Evolutionary conservation across 2,113 vertebrate species (phyloP), one percentile per base, ranked within the genome.

Genomic region (Conger conger): DNA sequence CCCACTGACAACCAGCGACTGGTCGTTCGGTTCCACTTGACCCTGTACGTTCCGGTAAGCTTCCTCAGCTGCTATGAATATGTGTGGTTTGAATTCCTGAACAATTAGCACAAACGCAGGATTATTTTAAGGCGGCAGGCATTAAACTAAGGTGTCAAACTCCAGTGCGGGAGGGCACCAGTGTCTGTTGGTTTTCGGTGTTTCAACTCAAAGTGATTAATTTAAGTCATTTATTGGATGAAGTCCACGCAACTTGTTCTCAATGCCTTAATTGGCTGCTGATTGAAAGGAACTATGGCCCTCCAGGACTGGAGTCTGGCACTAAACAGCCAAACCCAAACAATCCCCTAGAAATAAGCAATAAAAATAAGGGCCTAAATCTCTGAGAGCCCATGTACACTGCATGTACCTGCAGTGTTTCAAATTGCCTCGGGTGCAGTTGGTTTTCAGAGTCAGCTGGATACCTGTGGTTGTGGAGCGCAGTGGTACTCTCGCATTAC

Each of bases 1-100:
- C 80, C 98, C 98, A 37, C 98, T 99, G 89, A 99, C 97, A 89
- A 99, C 95, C 87, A 99, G 93, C 2, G 98, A 99, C 87, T 99
- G 98, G 94, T 98, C 96, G 53, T 96, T 87, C 0, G 96, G 97
- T 37, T 96, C 95, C 40, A 95, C 91, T 88, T 97, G 96, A 83
- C 96, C 96, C 90, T 94, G 94, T 79, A 99, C 94, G 0, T 98
- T 99, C 87, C 98, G 96, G 92, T 99, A 99, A 36, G 96, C 97
- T 89, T 97, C 96, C 88, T 99, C 98, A 6, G 97, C 98, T 89
- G 98, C 96, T 33, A 95, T 95, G 88, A 98, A 99, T 88, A 99
- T 95, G 86, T 99, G 98, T 63, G 98, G 98, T 85, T 97, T 97
- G 88, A 96, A 95, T 86, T 97, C 97, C 98, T 99, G 91, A 73